phyloP scores from a whole-genome alignment of 2,888 invertebrate species.

The Lapara coniferarum region DNA sequence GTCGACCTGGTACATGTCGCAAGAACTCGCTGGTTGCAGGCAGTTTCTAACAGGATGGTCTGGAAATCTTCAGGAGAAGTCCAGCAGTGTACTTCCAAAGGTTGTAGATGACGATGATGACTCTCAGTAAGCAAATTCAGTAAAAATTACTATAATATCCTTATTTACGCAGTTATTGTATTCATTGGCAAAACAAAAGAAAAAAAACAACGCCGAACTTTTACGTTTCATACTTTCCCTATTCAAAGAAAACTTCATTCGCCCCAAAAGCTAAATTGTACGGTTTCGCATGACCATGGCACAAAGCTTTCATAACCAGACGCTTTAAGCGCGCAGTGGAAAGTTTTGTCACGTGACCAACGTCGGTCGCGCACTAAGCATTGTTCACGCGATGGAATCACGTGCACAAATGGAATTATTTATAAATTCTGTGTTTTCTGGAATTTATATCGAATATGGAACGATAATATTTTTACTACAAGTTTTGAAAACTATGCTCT shows the following conservation, averaged over 20 bases:
- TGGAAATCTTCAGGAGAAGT: too few relatives aligned
- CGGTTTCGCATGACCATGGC: background rate
- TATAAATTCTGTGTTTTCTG: background rate
- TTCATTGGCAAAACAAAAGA: too few relatives aligned
- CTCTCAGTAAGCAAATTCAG: too few relatives aligned
- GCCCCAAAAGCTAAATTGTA: background rate
- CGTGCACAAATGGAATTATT: background rate
- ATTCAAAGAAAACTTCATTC: background rate
- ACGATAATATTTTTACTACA: too few relatives aligned
- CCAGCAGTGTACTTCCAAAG: too few relatives aligned
- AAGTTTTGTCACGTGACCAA: background rate
- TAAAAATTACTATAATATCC: too few relatives aligned
- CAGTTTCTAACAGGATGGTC: too few relatives aligned
- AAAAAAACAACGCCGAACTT: background rate
- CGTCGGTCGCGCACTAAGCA: background rate
- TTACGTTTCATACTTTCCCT: background rate
- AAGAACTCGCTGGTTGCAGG: too few relatives aligned
- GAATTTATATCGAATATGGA: background rate
- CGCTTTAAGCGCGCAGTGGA: background rate
- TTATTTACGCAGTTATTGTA: too few relatives aligned
- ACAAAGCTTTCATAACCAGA: background rate
- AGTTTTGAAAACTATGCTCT: too few relatives aligned
- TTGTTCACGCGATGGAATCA: background rate
- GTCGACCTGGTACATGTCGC: too few relatives aligned
- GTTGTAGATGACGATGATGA: too few relatives aligned